Evolutionary conservation across 2,113 vertebrate species (phyloP), one percentile per base, ranked within the genome.

Genomic region (Spea multiplicata): DNA sequence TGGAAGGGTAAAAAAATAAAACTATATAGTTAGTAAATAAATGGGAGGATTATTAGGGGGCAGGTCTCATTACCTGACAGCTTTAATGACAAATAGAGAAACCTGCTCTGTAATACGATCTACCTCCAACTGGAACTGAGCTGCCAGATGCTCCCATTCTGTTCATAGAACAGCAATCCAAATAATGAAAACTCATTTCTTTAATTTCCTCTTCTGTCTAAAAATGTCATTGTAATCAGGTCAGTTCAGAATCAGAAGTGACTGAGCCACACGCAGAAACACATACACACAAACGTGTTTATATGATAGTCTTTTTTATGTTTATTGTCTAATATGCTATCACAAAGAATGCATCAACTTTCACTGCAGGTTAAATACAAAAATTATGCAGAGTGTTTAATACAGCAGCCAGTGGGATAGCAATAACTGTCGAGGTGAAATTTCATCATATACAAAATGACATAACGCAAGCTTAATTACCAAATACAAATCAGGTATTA

Each of bases 21-120:
- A 44, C 50, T 71, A 71, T 13, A 66, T 46, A 78, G 30, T 57
- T 66, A 53, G 70, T 59, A 80, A 80, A 67, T 71, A 80, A 66
- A 75, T 62, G 30, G 10, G 14, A 62, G 14, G 77, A 80, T 80
- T 80, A 80, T 13, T 7, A 66, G 17, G 30, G 77, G 45, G 44
- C 77, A 80, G 77, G 70, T 80, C 71, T 80, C 62, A 80, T 80
- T 80, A 80, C 77, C 77, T 80, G 77, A 62, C 70, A 80, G 77
- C 59, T 73, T 80, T 73, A 47, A 73, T 73, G 44, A 59, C 3
- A 44, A 73, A 73, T 47, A 50, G 44, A 72, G 71, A 75, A 66
- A 73, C 77, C 77, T 67, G 52, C 44, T 80, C 70, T 80, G 13
- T 66, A 8, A 66, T 70, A 80, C 73, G 70, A 80, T 80, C 77